Percentiles rank a stretch among this genome's conserved stretches.
These are phyloP conservation scores for Drosophila conformis DNA, from an alignment of 2,888 invertebrate species.

Conservation along the genomic window DNA sequence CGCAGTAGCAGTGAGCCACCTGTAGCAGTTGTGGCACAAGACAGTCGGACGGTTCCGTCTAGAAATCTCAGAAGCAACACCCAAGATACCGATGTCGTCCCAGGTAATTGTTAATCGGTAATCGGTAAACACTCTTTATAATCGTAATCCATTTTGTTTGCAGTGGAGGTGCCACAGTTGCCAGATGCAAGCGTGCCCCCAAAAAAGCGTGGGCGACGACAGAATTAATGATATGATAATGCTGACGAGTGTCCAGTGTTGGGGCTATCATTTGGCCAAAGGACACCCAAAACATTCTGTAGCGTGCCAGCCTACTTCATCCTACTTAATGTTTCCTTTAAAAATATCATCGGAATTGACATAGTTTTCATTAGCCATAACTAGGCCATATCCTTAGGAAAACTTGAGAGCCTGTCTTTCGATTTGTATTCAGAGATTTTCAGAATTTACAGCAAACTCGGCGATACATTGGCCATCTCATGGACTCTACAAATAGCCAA, in stretches of 20 bases:
- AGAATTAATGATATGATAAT: too few species aligned
- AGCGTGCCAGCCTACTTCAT: background rate
- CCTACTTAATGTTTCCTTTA: background rate
- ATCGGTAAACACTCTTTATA: background rate
- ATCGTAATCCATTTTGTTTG: background rate
- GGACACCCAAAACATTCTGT: background rate
- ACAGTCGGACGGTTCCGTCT: background rate
- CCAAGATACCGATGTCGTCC: background rate
- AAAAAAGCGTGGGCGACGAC: conserved; percentile 53
- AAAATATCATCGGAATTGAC: background rate
- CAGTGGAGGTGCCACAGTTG: conserved; percentile 3
- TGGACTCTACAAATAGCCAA: background rate
- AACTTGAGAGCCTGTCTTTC: too few species aligned
- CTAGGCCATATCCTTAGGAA: background rate
- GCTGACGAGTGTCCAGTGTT: background rate
- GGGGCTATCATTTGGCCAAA: background rate
- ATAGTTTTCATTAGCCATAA: background rate
- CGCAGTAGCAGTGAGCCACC: conserved; percentile 7
- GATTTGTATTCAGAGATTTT: too few species aligned
- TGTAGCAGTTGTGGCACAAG: background rate
- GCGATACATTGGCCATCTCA: too few species aligned
- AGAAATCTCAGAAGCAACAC: conserved; percentile 19
- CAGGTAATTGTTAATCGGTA: conserved; percentile 13
- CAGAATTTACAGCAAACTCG: too few species aligned
- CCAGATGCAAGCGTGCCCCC: conserved; percentile 47